A percentile compares a stretch with the other conserved stretches of the same genome.
Evolutionary conservation across 1,140 invertebrate species (phyloP).

Genomic region (Octopus bimaculoides): DNA sequence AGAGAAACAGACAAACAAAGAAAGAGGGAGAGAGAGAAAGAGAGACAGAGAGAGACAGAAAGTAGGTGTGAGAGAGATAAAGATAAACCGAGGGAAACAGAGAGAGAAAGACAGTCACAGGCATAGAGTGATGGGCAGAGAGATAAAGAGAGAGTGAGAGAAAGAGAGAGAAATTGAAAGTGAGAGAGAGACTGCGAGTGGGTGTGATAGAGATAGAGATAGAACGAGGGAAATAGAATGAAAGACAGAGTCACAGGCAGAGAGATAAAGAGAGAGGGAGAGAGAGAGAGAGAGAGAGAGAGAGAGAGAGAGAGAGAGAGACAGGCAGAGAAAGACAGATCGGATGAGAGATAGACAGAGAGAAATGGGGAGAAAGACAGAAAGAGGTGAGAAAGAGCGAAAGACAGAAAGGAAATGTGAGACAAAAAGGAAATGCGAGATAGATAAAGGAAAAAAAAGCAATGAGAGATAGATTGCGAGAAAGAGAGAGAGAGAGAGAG

Average conservation of each 20-base stretch:
- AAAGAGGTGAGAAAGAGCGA: no score
- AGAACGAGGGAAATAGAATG: not conserved
- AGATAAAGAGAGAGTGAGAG: not conserved
- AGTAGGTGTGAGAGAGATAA: not conserved
- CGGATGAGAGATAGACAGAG: not conserved
- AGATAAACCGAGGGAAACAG: not conserved
- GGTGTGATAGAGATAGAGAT: not conserved
- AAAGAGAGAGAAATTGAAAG: not conserved
- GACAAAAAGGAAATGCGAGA: no score
- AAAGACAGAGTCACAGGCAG: not conserved
- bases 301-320: not conserved
- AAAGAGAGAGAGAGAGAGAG: no score
- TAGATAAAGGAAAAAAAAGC: no score
- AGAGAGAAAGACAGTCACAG: not conserved
- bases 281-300: conserved; percentile 1
- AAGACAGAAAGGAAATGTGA: no score
- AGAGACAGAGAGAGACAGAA: not conserved
- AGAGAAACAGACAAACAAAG: not conserved
- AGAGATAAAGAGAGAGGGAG: not conserved
- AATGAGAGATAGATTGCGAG: no score
- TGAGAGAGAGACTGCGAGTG: not conserved
- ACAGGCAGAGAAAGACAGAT: no score
- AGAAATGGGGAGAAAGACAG: no score
- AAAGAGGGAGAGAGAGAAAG: not conserved
- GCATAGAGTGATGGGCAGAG: not conserved